Evolutionary conservation across 2,113 vertebrate species (phyloP), one percentile per base, ranked within the genome.

Genomic region (Perccottus glenii): DNA sequence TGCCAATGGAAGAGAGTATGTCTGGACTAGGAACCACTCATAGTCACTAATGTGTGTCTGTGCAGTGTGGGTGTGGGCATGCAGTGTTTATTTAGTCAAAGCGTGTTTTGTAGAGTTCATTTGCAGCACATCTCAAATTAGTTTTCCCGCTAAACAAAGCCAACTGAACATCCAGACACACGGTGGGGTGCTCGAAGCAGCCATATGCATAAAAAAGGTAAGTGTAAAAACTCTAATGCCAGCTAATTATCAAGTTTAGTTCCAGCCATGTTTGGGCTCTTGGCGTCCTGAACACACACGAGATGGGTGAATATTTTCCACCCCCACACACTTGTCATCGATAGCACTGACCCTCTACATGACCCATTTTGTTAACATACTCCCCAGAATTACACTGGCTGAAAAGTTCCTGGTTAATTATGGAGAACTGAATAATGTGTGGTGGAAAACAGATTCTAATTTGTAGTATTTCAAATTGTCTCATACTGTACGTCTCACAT

Each of bases 1-100:
- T 60, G 72, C 70, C 75, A 77, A 64, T 75, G 73, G 66, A 59
- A 48, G 35, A 59, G 67, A 57, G 71, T 60, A 47, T 53, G 70
- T 52, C 58, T 59, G 52, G 61, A 59, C 56, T 58, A 38, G 16
- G 64, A 64, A 55, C 44, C 67, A 43, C 77, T 70, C 46, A 78
- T 60, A 50, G 73, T 57, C 51, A 62, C 44, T 57, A 50, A 33
- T 35, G 52, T 15, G 9, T 68, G 49, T 57, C 40, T 60, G 42
- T 53, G 67, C 56, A 38, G 56, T 63, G 45, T 66, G 44, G 65
- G 62, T 61, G 68, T 55, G 45, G 51, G 43, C 46, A 43, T 48
- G 59, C 35, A 36, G 49, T 64, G 49, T 66, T 67, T 62, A 73
- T 64, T 60, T 53, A 67, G 46, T 11, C 43, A 46, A 71, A 27